Percentiles rank a stretch among this genome's conserved stretches.
Conservation (phyloP, 2,113 vertebrate species). For the Numida meleagris region DNA sequence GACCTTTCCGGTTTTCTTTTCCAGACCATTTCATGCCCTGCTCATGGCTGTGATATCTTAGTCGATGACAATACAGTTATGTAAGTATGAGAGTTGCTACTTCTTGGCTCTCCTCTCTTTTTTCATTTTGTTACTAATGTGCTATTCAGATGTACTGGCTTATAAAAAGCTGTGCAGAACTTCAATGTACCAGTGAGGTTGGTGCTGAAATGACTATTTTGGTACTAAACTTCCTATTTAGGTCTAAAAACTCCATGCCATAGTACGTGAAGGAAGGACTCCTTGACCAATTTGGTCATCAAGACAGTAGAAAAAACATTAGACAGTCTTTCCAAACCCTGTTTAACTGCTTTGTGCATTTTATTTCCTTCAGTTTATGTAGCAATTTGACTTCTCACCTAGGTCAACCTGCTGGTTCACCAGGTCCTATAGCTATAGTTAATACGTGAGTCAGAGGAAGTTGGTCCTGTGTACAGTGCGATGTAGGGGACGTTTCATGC, state of each 20-base stretch:
- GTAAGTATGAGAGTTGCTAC: conserved; percentile 83
- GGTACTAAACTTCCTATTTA: background rate
- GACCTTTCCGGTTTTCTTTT: conserved; percentile 11
- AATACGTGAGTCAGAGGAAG: conserved; percentile 9
- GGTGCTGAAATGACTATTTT: background rate
- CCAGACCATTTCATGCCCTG: conserved; percentile 98
- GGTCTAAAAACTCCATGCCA: background rate
- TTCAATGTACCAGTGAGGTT: background rate
- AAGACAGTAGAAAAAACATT: background rate
- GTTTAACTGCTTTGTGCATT: background rate
- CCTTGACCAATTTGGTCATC: background rate
- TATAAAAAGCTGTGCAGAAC: background rate
- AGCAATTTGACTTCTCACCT: conserved; percentile 11
- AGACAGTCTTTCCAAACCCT: background rate
- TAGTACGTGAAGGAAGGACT: background rate
- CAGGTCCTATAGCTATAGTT: background rate
- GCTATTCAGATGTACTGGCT: background rate
- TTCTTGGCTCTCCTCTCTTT: conserved; percentile 20
- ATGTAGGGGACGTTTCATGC: background rate
- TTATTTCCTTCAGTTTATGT: background rate
- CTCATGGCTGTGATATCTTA: conserved; percentile 99
- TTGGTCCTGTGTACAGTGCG: background rate
- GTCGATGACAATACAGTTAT: conserved; percentile 99
- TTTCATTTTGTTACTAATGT: background rate
- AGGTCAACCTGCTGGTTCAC: conserved; percentile 4